Evolutionary conservation across 2,888 invertebrate species (phyloP).

Genomic region (Tipula lateralis): DNA sequence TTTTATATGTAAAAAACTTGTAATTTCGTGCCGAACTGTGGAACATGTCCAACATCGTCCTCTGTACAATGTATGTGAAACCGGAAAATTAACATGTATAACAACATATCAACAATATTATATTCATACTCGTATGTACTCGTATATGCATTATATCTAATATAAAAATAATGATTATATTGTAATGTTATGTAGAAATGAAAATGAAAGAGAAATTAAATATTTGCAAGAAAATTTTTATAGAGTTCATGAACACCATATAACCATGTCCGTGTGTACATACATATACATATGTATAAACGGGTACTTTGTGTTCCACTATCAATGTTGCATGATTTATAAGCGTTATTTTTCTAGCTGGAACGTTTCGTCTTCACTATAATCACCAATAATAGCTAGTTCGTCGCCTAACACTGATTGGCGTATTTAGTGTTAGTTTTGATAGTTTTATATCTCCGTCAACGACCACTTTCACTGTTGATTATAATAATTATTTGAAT

Average conservation of each 20-base stretch:
- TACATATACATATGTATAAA: background rate
- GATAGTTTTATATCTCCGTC: background rate
- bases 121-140: no score
- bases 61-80: no score
- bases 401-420: background rate
- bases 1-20: no score
- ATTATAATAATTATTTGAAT: slow-evolving; percentile 12
- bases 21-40: no score
- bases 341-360: background rate
- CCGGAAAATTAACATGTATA: background rate
- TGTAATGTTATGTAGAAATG: background rate
- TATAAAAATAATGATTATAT: background rate
- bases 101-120: no score
- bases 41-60: no score
- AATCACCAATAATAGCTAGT: no score
- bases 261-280: background rate
- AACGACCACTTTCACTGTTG: slow-evolving; percentile 28
- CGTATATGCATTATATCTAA: background rate
- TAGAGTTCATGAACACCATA: slow-evolving; percentile 4
- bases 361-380: background rate
- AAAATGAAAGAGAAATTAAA: slow-evolving; percentile 11
- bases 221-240: background rate
- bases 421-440: background rate
- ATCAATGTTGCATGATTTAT: background rate
- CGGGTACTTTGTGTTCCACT: background rate